phyloP scores from a whole-genome alignment of 1,140 invertebrate genomes.

The Dreissena rostriformis region DNA sequence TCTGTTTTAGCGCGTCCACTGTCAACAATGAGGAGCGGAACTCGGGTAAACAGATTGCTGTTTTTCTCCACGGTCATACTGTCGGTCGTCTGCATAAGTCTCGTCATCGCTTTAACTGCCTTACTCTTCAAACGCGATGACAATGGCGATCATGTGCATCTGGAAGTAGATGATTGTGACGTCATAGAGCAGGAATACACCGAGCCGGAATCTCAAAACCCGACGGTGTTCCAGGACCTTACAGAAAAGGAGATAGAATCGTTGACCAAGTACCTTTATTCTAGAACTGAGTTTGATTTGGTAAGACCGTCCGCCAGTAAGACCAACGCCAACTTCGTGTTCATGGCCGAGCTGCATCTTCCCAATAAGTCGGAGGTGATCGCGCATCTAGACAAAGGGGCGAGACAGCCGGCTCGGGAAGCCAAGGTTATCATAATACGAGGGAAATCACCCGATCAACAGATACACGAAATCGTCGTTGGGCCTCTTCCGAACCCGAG shows the following conservation, averaged over 20 bases:
- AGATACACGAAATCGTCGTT: conserved; percentile 71
- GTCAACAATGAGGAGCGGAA: too few relatives aligned
- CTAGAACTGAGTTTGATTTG: conserved; percentile 41
- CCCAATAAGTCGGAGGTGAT: conserved; percentile 61
- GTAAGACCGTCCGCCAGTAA: conserved; percentile 4
- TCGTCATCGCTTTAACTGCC: conserved; percentile 17
- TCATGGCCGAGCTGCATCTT: conserved; percentile 51
- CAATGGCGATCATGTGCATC: neutral
- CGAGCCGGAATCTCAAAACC: conserved; percentile 35
- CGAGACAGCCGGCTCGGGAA: conserved; percentile 61
- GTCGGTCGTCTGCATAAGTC: neutral
- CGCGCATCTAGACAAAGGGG: conserved; percentile 55
- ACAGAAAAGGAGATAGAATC: conserved; percentile 42
- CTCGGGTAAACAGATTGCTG: neutral
- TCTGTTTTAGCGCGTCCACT: too few relatives aligned
- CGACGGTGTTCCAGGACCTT: conserved; percentile 46
- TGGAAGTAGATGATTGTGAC: neutral
- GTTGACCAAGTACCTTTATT: conserved; percentile 49
- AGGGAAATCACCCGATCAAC: conserved; percentile 48
- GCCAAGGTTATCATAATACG: conserved; percentile 68
- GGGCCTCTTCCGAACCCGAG: conserved; percentile 60
- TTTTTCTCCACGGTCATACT: neutral
- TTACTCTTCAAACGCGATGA: neutral
- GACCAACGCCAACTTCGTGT: conserved; percentile 52
- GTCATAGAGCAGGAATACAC: neutral